phyloP scores from a whole-genome alignment of 2,888 invertebrate species.

The Tuta absoluta region DNA sequence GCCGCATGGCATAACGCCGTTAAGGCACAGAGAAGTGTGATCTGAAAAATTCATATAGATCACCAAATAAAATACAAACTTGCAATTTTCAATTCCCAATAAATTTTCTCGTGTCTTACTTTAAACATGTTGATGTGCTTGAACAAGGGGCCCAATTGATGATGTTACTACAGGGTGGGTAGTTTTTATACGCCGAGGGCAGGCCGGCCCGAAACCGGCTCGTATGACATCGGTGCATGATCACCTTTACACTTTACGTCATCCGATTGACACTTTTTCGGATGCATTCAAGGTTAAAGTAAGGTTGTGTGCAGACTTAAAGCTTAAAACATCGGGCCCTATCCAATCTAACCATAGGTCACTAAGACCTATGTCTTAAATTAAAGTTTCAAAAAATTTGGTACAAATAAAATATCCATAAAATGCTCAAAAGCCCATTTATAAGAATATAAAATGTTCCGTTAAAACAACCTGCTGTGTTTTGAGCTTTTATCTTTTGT shows the following conservation, averaged over 20 bases:
- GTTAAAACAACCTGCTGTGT: no score
- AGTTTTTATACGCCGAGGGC: constrained; percentile 72
- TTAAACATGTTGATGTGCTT: constrained; percentile 71
- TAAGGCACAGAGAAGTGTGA: constrained; percentile 53
- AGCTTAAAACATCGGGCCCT: not conserved
- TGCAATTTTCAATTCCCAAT: not conserved
- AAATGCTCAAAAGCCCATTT: no score
- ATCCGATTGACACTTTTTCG: constrained; percentile 58
- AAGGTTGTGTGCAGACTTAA: constrained; percentile 47
- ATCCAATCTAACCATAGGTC: not conserved
- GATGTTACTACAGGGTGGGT: constrained; percentile 57
- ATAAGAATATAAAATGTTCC: no score
- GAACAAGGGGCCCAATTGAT: constrained; percentile 67
- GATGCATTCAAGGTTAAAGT: constrained; percentile 69
- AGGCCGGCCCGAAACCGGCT: constrained; percentile 67
- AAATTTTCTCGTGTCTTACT: constrained; percentile 52
- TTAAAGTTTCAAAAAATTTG: no score
- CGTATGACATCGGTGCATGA: constrained; percentile 64
- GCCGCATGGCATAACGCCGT: constrained; percentile 75
- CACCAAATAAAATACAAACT: not conserved
- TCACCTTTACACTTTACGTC: constrained; percentile 73
- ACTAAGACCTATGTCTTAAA: no score
- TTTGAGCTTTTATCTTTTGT: no score
- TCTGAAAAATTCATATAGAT: not conserved
- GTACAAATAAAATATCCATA: no score